phyloP scores from a whole-genome alignment of 2,113 vertebrate species.

The Centropristis striata region DNA sequence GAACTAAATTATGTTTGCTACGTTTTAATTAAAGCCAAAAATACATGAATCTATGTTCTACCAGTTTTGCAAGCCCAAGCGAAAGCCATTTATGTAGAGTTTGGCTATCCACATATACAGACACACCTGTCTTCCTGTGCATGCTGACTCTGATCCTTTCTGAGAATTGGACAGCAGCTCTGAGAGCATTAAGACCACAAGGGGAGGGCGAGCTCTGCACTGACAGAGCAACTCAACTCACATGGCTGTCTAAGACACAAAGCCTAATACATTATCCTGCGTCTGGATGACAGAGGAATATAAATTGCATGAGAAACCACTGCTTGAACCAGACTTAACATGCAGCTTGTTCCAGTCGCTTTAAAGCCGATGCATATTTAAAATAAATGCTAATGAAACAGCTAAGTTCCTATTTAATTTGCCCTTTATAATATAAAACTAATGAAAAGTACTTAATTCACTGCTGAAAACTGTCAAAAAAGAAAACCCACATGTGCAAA shows the following conservation, averaged over 20 bases:
- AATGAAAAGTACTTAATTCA: not conserved
- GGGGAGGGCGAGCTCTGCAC: constrained; percentile 59
- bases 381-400: not conserved
- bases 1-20: not conserved
- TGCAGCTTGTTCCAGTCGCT: not conserved
- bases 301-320: constrained; percentile 49
- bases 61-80: not conserved
- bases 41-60: constrained; percentile 8
- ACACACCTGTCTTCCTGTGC: constrained; percentile 78
- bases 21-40: constrained; percentile 17
- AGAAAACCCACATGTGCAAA: not conserved
- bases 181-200: constrained; percentile 75
- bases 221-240: constrained; percentile 64
- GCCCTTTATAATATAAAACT: not conserved
- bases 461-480: constrained; percentile 11
- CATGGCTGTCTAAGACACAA: constrained; percentile 66
- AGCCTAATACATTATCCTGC: constrained; percentile 62
- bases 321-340: constrained; percentile 7
- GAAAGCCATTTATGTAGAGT: constrained; percentile 20
- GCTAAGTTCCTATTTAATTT: not conserved
- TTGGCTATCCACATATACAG: constrained; percentile 30
- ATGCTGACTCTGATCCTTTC: constrained; percentile 77
- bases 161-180: constrained; percentile 78
- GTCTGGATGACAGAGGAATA: constrained; percentile 60
- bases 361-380: not conserved